Conservation (phyloP, 2,113 vertebrate genomes). For the Geothlypis trichas region DNA sequence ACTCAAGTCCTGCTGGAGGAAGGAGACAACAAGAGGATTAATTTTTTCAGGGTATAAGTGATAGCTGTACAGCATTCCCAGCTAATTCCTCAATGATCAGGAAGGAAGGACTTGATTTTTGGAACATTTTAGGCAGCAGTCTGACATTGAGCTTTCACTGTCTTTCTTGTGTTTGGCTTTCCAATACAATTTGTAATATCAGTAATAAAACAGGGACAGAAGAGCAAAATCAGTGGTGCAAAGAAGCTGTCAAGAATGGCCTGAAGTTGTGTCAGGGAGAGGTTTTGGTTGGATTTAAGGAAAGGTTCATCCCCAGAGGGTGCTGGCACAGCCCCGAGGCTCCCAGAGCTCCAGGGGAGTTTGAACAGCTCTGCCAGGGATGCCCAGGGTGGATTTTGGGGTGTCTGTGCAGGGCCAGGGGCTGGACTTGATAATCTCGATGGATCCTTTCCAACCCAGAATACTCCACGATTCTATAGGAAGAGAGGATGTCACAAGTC, state of each 20-base stretch:
- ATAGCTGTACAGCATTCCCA: not conserved
- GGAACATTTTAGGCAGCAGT: not conserved
- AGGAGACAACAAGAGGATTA: not conserved
- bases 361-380: not conserved
- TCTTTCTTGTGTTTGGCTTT: not conserved
- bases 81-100: accelerated
- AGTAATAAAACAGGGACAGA: not conserved
- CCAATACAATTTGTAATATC: not conserved
- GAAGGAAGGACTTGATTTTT: not conserved
- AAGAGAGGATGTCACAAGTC: not conserved
- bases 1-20: not conserved
- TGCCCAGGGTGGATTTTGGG: not conserved
- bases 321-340: not conserved
- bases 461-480: not conserved
- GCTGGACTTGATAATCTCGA: accelerated
- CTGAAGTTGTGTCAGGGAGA: not conserved
- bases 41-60: not conserved
- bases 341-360: not conserved
- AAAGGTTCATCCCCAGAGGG: not conserved
- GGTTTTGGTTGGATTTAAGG: not conserved
- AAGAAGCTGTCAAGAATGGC: not conserved
- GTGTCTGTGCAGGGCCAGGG: accelerated
- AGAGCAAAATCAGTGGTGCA: not conserved
- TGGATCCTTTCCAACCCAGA: not conserved
- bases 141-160: accelerated